Evolutionary conservation across 2,888 invertebrate genomes (phyloP).

Genomic region (Serripes groenlandicus): DNA sequence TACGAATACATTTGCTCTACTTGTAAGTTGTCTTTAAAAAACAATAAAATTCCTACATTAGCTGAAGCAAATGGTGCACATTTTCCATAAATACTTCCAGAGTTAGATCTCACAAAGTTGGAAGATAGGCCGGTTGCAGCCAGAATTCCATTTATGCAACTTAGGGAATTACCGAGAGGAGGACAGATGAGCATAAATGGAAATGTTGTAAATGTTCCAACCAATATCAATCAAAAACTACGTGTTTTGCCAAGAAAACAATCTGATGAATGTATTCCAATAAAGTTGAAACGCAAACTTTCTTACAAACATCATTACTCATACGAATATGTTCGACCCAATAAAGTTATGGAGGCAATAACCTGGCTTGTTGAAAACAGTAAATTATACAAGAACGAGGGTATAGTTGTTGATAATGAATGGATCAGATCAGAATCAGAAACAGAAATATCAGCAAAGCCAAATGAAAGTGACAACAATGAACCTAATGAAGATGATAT

Average conservation of each 20-base stretch:
- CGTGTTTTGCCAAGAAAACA: constrained; percentile 25
- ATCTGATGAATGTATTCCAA: constrained; percentile 49
- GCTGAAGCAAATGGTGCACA: constrained; percentile 32
- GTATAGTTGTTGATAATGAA: constrained; percentile 34
- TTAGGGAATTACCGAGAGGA: constrained; percentile 35
- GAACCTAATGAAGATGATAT: not conserved
- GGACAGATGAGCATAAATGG: constrained; percentile 57
- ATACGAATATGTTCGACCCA: constrained; percentile 51
- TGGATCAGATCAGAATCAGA: constrained; percentile 22
- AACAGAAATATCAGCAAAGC: no score
- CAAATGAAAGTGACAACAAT: not conserved
- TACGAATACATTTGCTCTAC: constrained; percentile 32
- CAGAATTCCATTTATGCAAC: constrained; percentile 65
- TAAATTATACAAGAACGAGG: constrained; percentile 49
- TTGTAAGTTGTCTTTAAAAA: constrained; percentile 40
- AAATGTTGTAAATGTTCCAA: constrained; percentile 65
- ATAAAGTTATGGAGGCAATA: constrained; percentile 36
- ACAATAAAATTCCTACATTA: constrained; percentile 35
- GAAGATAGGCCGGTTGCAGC: constrained; percentile 61
- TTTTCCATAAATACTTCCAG: constrained; percentile 53
- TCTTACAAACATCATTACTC: constrained; percentile 32
- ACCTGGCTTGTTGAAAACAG: constrained; percentile 45
- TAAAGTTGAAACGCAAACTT: constrained; percentile 59
- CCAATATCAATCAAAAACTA: constrained; percentile 54
- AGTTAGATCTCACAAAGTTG: constrained; percentile 45